Evolutionary conservation across 2,113 vertebrate genomes (phyloP).

Genomic region (Semnornis frantzii): DNA sequence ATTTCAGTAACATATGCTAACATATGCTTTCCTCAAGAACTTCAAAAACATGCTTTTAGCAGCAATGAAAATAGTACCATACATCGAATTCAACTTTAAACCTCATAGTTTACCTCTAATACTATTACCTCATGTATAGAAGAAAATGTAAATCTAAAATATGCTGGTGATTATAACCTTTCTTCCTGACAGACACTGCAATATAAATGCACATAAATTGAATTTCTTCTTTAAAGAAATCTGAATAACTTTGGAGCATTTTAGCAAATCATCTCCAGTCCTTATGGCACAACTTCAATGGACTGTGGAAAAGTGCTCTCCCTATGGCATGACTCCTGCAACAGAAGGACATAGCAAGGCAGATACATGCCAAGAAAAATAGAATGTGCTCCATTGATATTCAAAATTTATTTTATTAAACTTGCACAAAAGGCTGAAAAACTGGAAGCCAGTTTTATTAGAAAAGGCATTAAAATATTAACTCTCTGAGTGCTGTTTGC

Average conservation of each 20-base stretch:
- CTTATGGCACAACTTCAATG: slow-evolving; percentile 92
- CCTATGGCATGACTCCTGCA: slow-evolving; percentile 84
- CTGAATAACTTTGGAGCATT: slow-evolving; percentile 95
- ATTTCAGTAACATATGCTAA: slow-evolving; percentile 80
- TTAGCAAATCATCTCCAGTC: slow-evolving; percentile 97
- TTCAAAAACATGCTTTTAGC: slow-evolving; percentile 79
- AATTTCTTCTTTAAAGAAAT: slow-evolving; percentile 96
- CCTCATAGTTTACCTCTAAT: slow-evolving; percentile 79
- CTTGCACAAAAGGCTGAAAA: slow-evolving; percentile 86
- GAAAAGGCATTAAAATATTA: slow-evolving; percentile 67
- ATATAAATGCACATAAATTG: slow-evolving; percentile 99
- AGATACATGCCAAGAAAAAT: slow-evolving; percentile 91
- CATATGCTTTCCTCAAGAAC: slow-evolving; percentile 78
- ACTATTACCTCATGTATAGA: slow-evolving; percentile 83
- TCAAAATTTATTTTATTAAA: slow-evolving; percentile 97
- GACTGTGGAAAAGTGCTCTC: slow-evolving; percentile 90
- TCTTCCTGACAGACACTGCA: slow-evolving; percentile 97
- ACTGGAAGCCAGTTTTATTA: slow-evolving; percentile 66
- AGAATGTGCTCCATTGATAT: slow-evolving; percentile 93
- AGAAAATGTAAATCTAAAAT: slow-evolving; percentile 86
- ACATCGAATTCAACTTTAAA: slow-evolving; percentile 75
- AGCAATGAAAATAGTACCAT: slow-evolving; percentile 78
- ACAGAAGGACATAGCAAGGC: slow-evolving; percentile 74
- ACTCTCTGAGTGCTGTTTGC: slow-evolving; percentile 51
- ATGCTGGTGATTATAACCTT: slow-evolving; percentile 96